phyloP scores from a whole-genome alignment of 2,113 vertebrate genomes.

The Indicator indicator region DNA sequence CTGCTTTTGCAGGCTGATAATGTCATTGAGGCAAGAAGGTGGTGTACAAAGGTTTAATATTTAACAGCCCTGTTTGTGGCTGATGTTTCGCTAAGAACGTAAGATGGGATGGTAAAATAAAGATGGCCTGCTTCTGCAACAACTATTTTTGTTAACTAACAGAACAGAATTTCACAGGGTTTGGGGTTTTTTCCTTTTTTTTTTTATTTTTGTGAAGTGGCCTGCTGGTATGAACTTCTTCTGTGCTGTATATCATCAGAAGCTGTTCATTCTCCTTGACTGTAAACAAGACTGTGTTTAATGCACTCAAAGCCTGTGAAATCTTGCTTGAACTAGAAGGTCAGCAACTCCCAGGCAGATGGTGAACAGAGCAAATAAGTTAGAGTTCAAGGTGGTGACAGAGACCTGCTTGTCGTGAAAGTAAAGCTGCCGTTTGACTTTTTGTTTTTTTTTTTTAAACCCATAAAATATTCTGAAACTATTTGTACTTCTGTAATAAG shows the following conservation, averaged over 20 bases:
- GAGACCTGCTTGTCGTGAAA: neutral
- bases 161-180: neutral
- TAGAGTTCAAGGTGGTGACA: neutral
- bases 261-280: conserved; percentile 9
- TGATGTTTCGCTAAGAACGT: neutral
- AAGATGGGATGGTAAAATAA: neutral
- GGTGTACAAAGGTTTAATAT: neutral
- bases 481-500: neutral
- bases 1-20: neutral
- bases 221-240: neutral
- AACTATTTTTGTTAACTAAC: neutral
- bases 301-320: neutral
- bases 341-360: neutral
- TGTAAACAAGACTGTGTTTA: conserved; percentile 60
- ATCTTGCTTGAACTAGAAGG: conserved; percentile 47
- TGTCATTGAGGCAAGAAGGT: neutral
- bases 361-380: neutral
- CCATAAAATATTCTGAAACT: neutral
- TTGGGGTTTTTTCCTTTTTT: neutral
- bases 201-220: neutral
- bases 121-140: neutral
- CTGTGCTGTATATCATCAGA: neutral
- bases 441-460: neutral
- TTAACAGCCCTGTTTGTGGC: neutral
- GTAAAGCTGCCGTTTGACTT: neutral